These are phyloP conservation scores for Noctua comes DNA, from an alignment of 2,888 invertebrate species.

Conservation along the genomic window DNA sequence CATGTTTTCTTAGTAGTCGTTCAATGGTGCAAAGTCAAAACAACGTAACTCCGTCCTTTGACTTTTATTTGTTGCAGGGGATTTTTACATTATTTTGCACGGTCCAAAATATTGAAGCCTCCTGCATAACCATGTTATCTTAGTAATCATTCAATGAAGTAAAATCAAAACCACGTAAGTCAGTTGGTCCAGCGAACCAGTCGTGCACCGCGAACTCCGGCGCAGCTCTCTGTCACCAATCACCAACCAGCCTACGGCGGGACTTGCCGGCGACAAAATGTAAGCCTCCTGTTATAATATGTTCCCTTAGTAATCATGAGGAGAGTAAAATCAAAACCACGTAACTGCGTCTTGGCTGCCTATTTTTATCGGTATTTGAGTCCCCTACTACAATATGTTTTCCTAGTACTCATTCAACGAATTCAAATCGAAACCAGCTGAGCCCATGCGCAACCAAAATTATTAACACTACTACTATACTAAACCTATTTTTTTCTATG, in stretches of 20 bases:
- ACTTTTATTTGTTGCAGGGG: neutral
- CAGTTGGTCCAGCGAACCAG: slow-evolving; percentile 3
- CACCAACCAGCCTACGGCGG: neutral
- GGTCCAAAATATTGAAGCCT: neutral
- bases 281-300: slow-evolving; percentile 41
- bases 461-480: neutral
- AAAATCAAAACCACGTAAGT: slow-evolving; percentile 68
- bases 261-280: neutral
- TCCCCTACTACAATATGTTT: slow-evolving; percentile 9
- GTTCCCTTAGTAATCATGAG: slow-evolving; percentile 62
- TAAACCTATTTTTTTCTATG: neutral
- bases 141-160: slow-evolving; percentile 64
- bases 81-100: neutral
- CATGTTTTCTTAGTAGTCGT: slow-evolving; percentile 34
- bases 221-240: neutral
- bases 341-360: slow-evolving; percentile 48
- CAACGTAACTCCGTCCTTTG: slow-evolving; percentile 30
- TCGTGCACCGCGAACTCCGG: slow-evolving; percentile 7
- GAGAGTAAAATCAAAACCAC: slow-evolving; percentile 68
- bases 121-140: slow-evolving; percentile 55
- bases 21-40: slow-evolving; percentile 38
- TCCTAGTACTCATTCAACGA: slow-evolving; percentile 30
- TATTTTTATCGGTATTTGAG: neutral
- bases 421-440: slow-evolving; percentile 41
- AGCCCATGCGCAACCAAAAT: slow-evolving; percentile 3